phyloP scores from a whole-genome alignment of 2,113 vertebrate genomes.

The Xerus inauris region DNA sequence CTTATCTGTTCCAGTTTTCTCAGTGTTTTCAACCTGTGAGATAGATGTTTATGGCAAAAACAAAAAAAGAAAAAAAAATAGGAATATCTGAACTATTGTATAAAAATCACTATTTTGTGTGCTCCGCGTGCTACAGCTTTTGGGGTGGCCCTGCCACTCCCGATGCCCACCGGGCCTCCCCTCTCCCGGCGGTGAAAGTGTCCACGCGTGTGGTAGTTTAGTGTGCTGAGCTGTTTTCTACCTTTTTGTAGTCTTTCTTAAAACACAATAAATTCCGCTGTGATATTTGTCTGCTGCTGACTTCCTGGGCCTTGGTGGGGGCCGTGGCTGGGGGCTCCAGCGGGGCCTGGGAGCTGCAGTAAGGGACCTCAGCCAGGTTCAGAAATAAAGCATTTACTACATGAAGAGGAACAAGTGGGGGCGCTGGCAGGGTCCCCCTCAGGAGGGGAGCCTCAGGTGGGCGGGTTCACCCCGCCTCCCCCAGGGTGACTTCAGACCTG shows the following conservation, averaged over 20 bases:
- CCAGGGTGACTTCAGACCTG: not conserved
- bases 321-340: not conserved
- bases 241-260: conserved; percentile 89
- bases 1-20: conserved; percentile 87
- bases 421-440: not conserved
- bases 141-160: conserved; percentile 64
- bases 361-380: not conserved
- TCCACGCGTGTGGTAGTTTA: conserved; percentile 80
- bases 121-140: conserved; percentile 79
- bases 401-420: conserved; percentile 14
- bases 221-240: conserved; percentile 86
- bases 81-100: conserved; percentile 75
- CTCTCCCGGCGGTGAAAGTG: conserved; percentile 75
- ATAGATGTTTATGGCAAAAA: conserved; percentile 84
- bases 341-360: not conserved
- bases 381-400: conserved; percentile 85
- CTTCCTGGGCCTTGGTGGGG: not conserved
- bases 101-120: conserved; percentile 84
- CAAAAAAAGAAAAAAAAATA: conserved; percentile 1
- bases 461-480: not conserved
- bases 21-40: conserved; percentile 84
- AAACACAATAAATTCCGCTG: conserved; percentile 86
- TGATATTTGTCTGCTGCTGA: conserved; percentile 79
- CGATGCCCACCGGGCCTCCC: conserved; percentile 25
- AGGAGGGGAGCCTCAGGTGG: not conserved